Conservation (phyloP, 2,797 vertebrate genomes). For the Sylvia borin region DNA sequence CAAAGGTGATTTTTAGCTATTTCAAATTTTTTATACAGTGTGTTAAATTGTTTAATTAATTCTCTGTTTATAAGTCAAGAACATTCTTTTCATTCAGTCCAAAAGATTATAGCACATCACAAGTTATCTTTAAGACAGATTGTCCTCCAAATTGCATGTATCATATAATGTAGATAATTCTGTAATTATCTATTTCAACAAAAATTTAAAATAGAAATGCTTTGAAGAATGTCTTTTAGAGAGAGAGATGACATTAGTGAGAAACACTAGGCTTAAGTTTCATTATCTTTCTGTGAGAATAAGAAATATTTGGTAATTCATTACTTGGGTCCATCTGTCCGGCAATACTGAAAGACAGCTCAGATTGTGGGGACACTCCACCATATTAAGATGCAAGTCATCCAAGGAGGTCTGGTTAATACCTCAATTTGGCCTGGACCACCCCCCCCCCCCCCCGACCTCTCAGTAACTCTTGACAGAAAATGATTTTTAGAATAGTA, state of each 20-base stretch:
- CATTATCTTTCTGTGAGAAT: neutral
- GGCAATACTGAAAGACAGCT: neutral
- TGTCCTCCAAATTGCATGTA: neutral
- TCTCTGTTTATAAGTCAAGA: neutral
- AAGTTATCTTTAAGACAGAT: neutral
- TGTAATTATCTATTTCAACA: neutral
- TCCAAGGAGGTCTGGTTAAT: neutral
- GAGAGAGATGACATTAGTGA: neutral
- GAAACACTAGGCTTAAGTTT: accelerated
- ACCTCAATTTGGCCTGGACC: neutral
- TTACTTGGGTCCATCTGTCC: neutral
- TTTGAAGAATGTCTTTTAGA: neutral
- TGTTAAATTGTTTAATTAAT: neutral
- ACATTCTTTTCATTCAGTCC: neutral
- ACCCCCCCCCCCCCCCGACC: accelerated
- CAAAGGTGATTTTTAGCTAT: neutral
- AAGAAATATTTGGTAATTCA: neutral
- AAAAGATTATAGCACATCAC: neutral
- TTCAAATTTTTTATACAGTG: neutral
- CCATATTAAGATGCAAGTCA: neutral
- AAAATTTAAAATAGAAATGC: neutral
- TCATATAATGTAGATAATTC: neutral
- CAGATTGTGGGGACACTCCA: neutral
- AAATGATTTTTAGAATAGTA: neutral
- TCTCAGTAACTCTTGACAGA: neutral